These are phyloP conservation scores for Poeciliopsis occidentalis DNA, from an alignment of 2,113 vertebrate species.

Conservation along the genomic window DNA sequence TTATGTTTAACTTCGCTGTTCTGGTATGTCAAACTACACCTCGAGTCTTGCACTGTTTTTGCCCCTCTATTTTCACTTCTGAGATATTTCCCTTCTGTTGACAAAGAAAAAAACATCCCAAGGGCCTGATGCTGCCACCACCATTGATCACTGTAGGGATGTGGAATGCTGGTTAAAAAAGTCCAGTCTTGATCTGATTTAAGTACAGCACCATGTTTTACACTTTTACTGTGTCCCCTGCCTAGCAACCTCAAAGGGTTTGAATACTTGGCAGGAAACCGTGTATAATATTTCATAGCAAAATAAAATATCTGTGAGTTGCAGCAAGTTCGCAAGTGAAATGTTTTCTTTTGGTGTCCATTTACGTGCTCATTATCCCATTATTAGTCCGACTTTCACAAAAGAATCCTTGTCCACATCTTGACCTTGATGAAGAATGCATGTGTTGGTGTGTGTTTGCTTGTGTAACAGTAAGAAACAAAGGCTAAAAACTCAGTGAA, in stretches of 20 bases:
- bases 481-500: background rate
- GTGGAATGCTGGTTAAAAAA: background rate
- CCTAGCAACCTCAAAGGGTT: background rate
- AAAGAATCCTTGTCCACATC: constrained; percentile 39
- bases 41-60: no score
- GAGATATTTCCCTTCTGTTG: no score
- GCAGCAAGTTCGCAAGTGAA: background rate
- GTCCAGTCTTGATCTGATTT: background rate
- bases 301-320: background rate
- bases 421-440: constrained; percentile 59
- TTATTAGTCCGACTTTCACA: constrained; percentile 43
- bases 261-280: background rate
- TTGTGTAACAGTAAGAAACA: background rate
- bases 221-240: background rate
- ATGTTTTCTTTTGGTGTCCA: background rate
- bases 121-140: no score
- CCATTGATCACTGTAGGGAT: no score
- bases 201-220: background rate
- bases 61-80: no score
- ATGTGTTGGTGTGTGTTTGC: background rate
- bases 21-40: no score
- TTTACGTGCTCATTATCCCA: background rate
- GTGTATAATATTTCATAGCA: background rate
- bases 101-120: no score
- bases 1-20: no score